phyloP scores from a whole-genome alignment of 1,140 invertebrate species.

The Diorhabda sublineata region DNA sequence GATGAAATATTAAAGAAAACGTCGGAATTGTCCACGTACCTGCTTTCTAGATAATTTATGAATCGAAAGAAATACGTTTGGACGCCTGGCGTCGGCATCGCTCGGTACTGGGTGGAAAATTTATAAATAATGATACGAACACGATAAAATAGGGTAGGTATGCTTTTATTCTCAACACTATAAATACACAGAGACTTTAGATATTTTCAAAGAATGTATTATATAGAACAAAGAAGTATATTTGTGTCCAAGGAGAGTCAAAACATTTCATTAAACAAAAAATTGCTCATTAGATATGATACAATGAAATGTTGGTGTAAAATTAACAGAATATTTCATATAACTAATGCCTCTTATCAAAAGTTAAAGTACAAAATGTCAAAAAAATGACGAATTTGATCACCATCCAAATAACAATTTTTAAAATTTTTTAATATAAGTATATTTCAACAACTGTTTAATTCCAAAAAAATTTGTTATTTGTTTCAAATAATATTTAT shows the following conservation, averaged over 20 bases:
- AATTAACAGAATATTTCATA: too few relatives aligned
- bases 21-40: neutral
- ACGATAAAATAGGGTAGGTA: neutral
- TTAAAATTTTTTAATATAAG: too few relatives aligned
- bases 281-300: too few relatives aligned
- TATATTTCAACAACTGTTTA: too few relatives aligned
- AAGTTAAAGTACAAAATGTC: too few relatives aligned
- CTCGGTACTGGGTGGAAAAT: neutral
- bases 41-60: neutral
- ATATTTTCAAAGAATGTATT: neutral
- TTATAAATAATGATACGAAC: neutral
- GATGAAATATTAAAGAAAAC: neutral
- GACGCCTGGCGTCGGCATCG: neutral
- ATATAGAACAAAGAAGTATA: neutral
- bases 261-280: neutral
- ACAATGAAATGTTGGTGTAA: too few relatives aligned
- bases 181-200: neutral
- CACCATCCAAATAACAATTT: too few relatives aligned
- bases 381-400: too few relatives aligned
- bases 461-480: too few relatives aligned
- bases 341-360: too few relatives aligned
- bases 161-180: constrained; percentile 2
- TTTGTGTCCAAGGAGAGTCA: neutral
- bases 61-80: neutral
- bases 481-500: too few relatives aligned